Percentiles rank a stretch among this genome's conserved stretches.
These are phyloP conservation scores for Netta rufina DNA, from an alignment of 2,797 vertebrate genomes.

Conservation along the genomic window DNA sequence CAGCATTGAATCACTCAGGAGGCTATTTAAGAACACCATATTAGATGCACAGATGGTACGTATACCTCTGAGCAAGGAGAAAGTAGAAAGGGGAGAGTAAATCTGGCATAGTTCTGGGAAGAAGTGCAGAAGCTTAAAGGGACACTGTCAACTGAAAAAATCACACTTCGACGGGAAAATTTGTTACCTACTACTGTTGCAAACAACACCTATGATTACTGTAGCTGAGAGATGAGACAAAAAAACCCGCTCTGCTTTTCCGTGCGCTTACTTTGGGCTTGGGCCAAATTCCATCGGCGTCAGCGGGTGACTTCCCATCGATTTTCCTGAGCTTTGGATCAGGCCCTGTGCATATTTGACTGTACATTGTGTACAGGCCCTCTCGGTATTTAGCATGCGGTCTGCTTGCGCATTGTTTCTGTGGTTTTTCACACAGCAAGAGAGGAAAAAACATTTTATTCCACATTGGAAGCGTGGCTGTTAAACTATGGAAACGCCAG, in stretches of 20 bases:
- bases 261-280: conserved; percentile 35
- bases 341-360: neutral
- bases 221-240: conserved; percentile 20
- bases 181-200: conserved; percentile 65
- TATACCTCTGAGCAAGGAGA: conserved; percentile 83
- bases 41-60: conserved; percentile 85
- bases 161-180: conserved; percentile 66
- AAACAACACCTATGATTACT: conserved; percentile 65
- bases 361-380: neutral
- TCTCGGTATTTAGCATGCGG: neutral
- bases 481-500: neutral
- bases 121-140: conserved; percentile 80
- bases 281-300: neutral
- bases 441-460: neutral
- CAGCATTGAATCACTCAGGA: conserved; percentile 78
- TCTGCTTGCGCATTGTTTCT: conserved; percentile 36
- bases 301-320: neutral
- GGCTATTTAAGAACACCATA: conserved; percentile 84
- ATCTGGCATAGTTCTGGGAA: conserved; percentile 79
- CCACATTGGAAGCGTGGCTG: neutral
- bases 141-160: conserved; percentile 73
- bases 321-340: neutral
- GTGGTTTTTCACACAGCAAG: conserved; percentile 33
- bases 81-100: conserved; percentile 81
- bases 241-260: conserved; percentile 4